Evolutionary conservation across 1,140 invertebrate genomes (phyloP).

Genomic region (Hyles euphorbiae): DNA sequence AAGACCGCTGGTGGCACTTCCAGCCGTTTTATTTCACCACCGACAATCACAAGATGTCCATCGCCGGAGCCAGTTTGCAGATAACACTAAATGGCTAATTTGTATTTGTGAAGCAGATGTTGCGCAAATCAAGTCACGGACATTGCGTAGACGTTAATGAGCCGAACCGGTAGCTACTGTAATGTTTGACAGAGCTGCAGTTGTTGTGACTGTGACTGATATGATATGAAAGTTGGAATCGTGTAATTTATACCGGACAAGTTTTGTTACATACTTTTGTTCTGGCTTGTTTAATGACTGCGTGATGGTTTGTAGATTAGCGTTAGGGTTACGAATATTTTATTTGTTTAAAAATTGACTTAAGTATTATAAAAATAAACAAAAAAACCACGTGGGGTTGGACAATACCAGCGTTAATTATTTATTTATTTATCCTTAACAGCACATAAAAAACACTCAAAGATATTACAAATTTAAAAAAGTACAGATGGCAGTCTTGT

Average conservation of each 20-base stretch:
- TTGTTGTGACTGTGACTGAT: slow-evolving; percentile 20
- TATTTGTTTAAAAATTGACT: too few species aligned
- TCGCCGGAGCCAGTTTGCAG: slow-evolving; percentile 38
- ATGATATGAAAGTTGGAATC: slow-evolving; percentile 25
- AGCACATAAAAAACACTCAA: too few species aligned
- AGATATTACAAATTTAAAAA: too few species aligned
- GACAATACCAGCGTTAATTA: too few species aligned
- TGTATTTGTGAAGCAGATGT: slow-evolving; percentile 54
- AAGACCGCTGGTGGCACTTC: slow-evolving; percentile 16
- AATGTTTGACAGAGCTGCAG: slow-evolving; percentile 20
- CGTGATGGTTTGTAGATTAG: too few species aligned
- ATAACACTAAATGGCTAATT: slow-evolving; percentile 70
- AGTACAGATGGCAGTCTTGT: too few species aligned
- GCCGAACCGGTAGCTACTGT: slow-evolving; percentile 23
- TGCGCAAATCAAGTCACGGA: slow-evolving; percentile 57
- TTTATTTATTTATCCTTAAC: too few species aligned
- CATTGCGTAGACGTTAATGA: slow-evolving; percentile 34
- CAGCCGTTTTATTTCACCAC: slow-evolving; percentile 30
- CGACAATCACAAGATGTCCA: slow-evolving; percentile 41
- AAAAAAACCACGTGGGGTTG: too few species aligned
- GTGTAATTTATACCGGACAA: slow-evolving; percentile 7
- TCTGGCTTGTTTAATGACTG: too few species aligned
- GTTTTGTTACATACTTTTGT: background rate
- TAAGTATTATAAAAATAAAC: too few species aligned
- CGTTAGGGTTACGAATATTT: too few species aligned